phyloP scores from a whole-genome alignment of 2,797 vertebrate genomes.

The Coendou prehensilis region DNA sequence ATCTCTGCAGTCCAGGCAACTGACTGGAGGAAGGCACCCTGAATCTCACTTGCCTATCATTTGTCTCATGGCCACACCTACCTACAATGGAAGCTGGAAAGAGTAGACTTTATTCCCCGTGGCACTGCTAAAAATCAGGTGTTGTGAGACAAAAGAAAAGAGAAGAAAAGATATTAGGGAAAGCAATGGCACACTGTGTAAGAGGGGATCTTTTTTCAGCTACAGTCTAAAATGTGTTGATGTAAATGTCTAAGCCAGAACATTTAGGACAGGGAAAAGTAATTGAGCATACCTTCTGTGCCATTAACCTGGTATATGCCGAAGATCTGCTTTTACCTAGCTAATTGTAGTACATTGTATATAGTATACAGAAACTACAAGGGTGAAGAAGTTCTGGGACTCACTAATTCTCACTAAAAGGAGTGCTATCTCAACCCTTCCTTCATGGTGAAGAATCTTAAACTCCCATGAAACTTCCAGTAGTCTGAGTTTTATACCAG shows the following conservation, averaged over 20 bases:
- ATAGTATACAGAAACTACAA: neutral
- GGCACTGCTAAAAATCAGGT: neutral
- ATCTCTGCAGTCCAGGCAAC: neutral
- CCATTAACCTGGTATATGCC: neutral
- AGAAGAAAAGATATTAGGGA: neutral
- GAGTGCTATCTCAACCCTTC: neutral
- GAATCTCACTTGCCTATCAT: neutral
- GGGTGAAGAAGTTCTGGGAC: constrained; percentile 11
- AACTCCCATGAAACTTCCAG: neutral
- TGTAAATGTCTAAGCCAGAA: constrained; percentile 1
- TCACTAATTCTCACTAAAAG: constrained; percentile 41
- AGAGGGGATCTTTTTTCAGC: neutral
- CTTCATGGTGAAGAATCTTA: neutral
- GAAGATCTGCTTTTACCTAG: constrained; percentile 37
- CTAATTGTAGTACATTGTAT: neutral
- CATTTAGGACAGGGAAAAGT: constrained; percentile 8
- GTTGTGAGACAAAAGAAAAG: neutral
- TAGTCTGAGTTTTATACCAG: constrained; percentile 32
- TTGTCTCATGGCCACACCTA: neutral
- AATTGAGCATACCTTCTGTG: neutral
- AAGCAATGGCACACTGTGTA: neutral
- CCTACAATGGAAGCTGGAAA: neutral
- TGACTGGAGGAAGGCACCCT: neutral
- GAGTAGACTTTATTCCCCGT: neutral
- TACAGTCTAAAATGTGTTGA: constrained; percentile 37